Evolutionary conservation across 2,797 vertebrate genomes (phyloP).

Genomic region (Chelon auratus): DNA sequence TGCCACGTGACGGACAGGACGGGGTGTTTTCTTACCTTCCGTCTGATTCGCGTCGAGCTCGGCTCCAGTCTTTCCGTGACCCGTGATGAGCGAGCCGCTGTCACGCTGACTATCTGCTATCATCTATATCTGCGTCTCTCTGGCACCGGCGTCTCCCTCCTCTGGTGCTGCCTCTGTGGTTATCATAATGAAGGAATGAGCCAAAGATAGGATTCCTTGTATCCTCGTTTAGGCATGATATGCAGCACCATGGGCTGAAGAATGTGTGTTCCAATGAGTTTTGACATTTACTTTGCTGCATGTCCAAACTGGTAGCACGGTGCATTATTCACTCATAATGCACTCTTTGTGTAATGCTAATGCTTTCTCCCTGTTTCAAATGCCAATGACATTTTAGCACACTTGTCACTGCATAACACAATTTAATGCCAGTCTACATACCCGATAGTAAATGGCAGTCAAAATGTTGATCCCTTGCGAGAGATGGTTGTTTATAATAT

Average conservation of each 20-base stretch:
- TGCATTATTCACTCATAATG: constrained; percentile 93
- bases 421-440: constrained; percentile 65
- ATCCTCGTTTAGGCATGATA: constrained; percentile 84
- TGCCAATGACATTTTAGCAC: constrained; percentile 73
- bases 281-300: constrained; percentile 95
- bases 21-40: constrained; percentile 20
- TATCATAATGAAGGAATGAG: constrained; percentile 71
- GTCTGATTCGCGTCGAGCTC: constrained; percentile 29
- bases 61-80: constrained; percentile 24
- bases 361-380: constrained; percentile 79
- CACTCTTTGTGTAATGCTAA: constrained; percentile 89
- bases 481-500: constrained; percentile 29
- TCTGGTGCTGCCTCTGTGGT: constrained; percentile 32
- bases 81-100: constrained; percentile 41
- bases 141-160: constrained; percentile 38
- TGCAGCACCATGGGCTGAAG: constrained; percentile 88
- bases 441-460: constrained; percentile 41
- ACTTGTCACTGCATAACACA: constrained; percentile 74
- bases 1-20: constrained; percentile 13
- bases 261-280: constrained; percentile 91
- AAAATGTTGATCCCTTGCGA: constrained; percentile 53
- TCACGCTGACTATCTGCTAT: constrained; percentile 42
- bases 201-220: constrained; percentile 71
- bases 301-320: constrained; percentile 90
- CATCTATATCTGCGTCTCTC: constrained; percentile 48